Evolutionary conservation across 2,113 vertebrate species (phyloP), one percentile per base, ranked within the genome.

Genomic region (Pollimyrus isidori): DNA sequence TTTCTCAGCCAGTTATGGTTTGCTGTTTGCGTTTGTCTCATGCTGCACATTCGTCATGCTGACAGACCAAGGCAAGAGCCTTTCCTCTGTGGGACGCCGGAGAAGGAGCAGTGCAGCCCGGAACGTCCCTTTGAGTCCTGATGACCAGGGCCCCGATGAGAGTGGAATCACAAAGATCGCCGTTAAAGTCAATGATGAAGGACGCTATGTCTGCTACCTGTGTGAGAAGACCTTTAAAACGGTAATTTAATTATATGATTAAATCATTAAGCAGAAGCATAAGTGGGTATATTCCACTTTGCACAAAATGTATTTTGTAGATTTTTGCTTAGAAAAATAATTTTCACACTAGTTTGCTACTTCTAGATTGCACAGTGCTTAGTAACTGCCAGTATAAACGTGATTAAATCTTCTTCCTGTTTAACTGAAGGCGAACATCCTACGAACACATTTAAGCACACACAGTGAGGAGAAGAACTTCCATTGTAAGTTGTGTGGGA

Each of bases 181-280:
- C 87, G 95, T 97, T 92, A 95, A 96, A 94, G 94, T 98, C 89
- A 98, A 97, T 87, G 94, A 95, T 56, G 97, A 97, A 0, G 98
- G 98, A 0, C 96, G 98, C 62, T 99, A 96, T 0, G 92, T 99
- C 39, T 99, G 98, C 13, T 92, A 95, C 6, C 90, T 98, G 4
- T 99, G 98, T 94, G 96, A 97, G 89, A 99, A 99, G 95, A 98
- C 98, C 0, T 99, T 99, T 91, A 99, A 99, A 95, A 99, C 98
- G 1, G 98, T 99, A 91, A 69, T 69, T 69, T 26, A 69, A 26
- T 62, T n/a, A 65, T 30, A 30, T 30, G 62, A 30, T 30, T 69
- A 4, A 30, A 30, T 30, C n/a, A 26, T 26, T 69, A 65, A 65
- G 9, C 62, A 65, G 62, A 69, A 69, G 62, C 62, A 69, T 13